Base-by-base conservation (phyloP, 2,888 invertebrate species). In the Oxycera nigricornis region DNA sequence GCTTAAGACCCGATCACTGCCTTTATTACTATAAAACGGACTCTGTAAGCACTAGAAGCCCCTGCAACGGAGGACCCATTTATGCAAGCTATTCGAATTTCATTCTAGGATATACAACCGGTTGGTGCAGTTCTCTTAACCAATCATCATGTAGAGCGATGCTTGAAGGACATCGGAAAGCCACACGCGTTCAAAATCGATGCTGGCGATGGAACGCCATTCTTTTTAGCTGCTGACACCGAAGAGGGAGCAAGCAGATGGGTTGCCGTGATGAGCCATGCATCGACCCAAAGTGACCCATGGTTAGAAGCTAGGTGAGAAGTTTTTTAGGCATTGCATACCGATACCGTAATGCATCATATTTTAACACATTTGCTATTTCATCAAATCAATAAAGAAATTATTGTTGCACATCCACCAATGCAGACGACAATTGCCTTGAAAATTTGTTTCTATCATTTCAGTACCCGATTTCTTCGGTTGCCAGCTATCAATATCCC, bases 11-110 rank as follows among this genome's bases (percentile, higher is more conserved):
- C 72, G 96, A 97, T 86, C 94, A 95, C 87, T 96, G 96, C 86
- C 89, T 97, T 77, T 97, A 97, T 86, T 96, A 94, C 86, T 97
- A 96, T 87, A 97, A 96, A 88, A 93, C 93, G 81, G 94, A 95
- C 85, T 88, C 91, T 85, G 96, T 96, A 85, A 88, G 90, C 87
- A 61, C 35, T 35, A 67, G n/a, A n/a, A n/a, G n/a, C n/a, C 14
- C 4, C 4, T 3, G 46, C n/a, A 46, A 46, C 14, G 7, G 31
- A 4, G 31, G 9, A 55, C 2, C 11, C 2, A 3, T 70, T 30
- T 20, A n/a, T n/a, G n/a, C 1, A 52, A 65, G 30, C 2, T 41
- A 24, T 1, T 39, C 26, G 14, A 52, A 24, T 73, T 72, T 57
- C 24, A 52, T 74, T 77, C 80, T 82, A 93, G 94, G 94, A 94